Conservation (phyloP, 2,888 invertebrate genomes). For the Boloria euphrosyne region DNA sequence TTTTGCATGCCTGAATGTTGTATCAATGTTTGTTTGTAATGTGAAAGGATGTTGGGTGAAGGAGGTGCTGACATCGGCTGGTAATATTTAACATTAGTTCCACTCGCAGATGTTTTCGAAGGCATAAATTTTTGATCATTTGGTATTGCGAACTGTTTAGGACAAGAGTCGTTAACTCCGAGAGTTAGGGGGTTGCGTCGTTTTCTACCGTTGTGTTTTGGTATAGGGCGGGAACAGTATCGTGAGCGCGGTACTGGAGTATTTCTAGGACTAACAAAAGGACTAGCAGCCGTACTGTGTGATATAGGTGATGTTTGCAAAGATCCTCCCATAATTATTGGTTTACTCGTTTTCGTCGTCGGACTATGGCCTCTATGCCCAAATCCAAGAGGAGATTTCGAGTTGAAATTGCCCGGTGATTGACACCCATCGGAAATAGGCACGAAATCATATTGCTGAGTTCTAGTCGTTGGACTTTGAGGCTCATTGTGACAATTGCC, state of each 20-base stretch:
- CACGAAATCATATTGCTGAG: slow-evolving; percentile 92
- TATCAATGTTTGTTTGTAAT: slow-evolving; percentile 77
- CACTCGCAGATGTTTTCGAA: slow-evolving; percentile 56
- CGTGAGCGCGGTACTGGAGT: slow-evolving; percentile 88
- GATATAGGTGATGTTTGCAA: slow-evolving; percentile 75
- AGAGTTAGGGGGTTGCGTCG: slow-evolving; percentile 64
- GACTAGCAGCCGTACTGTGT: slow-evolving; percentile 87
- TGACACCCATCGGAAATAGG: slow-evolving; percentile 92
- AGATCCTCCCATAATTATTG: slow-evolving; percentile 67
- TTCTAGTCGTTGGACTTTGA: slow-evolving; percentile 88
- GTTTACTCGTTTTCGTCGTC: slow-evolving; percentile 63
- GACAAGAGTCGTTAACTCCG: slow-evolving; percentile 59
- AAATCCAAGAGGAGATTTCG: slow-evolving; percentile 71
- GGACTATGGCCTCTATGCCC: slow-evolving; percentile 68
- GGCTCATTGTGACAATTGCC: slow-evolving; percentile 81
- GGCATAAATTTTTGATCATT: slow-evolving; percentile 70
- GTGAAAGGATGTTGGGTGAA: slow-evolving; percentile 82
- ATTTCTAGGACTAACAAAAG: slow-evolving; percentile 91
- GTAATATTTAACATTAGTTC: slow-evolving; percentile 63
- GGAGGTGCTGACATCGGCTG: slow-evolving; percentile 87
- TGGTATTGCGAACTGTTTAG: slow-evolving; percentile 72
- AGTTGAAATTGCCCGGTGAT: slow-evolving; percentile 80
- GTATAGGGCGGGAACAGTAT: slow-evolving; percentile 79
- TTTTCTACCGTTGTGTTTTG: slow-evolving; percentile 68
- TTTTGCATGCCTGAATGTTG: slow-evolving; percentile 68